Conservation (phyloP, 2,797 vertebrate species). For the Vultur gryphus region DNA sequence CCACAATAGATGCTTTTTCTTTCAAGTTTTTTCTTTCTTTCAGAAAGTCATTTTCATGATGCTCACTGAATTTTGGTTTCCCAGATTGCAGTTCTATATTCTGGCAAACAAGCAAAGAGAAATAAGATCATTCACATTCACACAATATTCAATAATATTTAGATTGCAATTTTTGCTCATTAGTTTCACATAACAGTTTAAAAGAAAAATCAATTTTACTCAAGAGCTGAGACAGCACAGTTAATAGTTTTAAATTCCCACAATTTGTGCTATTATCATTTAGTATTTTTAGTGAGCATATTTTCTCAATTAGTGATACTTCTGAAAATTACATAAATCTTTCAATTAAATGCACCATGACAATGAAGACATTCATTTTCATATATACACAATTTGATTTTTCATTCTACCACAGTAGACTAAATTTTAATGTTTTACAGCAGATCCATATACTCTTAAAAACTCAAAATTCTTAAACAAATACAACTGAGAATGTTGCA, state of each 20-base stretch:
- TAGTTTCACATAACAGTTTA: not conserved
- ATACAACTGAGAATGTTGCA: not conserved
- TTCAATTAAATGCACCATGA: not conserved
- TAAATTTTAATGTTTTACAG: not conserved
- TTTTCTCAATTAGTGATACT: not conserved
- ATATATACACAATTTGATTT: not conserved
- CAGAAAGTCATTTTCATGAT: not conserved
- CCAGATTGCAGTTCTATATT: slow-evolving; percentile 31
- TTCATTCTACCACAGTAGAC: not conserved
- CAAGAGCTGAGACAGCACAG: not conserved
- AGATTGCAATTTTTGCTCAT: not conserved
- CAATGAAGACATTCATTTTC: not conserved
- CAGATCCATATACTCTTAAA: not conserved
- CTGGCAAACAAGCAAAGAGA: slow-evolving; percentile 43
- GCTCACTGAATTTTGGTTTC: slow-evolving; percentile 22
- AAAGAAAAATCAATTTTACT: not conserved
- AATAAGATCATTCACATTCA: not conserved
- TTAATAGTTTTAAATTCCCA: not conserved
- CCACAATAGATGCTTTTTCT: slow-evolving; percentile 62
- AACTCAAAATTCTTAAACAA: not conserved
- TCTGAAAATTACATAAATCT: not conserved
- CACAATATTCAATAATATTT: not conserved
- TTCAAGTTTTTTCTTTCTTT: slow-evolving; percentile 46
- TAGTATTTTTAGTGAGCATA: not conserved
- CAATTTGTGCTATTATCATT: not conserved